Percentiles rank a stretch among this genome's conserved stretches.
Evolutionary conservation across 1,140 invertebrate genomes (phyloP).

Genomic region (Pseudomyrmex flavicornis): DNA sequence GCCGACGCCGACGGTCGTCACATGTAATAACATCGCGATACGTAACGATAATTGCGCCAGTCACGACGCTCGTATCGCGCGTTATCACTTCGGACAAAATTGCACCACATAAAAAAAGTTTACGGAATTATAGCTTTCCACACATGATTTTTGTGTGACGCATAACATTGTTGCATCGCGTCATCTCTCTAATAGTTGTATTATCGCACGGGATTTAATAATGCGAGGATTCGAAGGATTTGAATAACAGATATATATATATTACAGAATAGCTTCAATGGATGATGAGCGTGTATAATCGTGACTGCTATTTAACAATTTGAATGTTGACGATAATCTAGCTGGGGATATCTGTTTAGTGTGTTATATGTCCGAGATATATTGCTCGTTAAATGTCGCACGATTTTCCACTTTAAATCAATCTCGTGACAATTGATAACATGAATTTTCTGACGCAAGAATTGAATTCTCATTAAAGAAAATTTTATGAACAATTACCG

Average conservation of each 20-base stretch:
- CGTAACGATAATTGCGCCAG: slow-evolving; percentile 37
- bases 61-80: slow-evolving; percentile 18
- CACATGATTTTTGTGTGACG: slow-evolving; percentile 33
- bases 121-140: slow-evolving; percentile 31
- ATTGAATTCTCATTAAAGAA: neutral
- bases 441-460: neutral
- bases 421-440: neutral
- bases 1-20: neutral
- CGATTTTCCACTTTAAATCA: neutral
- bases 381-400: slow-evolving; percentile 2
- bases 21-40: neutral
- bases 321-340: slow-evolving; percentile 9
- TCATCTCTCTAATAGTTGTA: neutral
- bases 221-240: neutral
- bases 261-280: too few species aligned
- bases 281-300: neutral
- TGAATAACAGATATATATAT: too few species aligned
- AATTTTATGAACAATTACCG: neutral
- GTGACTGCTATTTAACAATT: slow-evolving; percentile 13
- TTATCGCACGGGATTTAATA: neutral
- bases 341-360: neutral
- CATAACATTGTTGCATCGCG: slow-evolving; percentile 1
- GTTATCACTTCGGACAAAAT: slow-evolving; percentile 27
- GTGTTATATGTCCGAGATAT: slow-evolving; percentile 7
- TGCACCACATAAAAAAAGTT: slow-evolving; percentile 2